Evolutionary conservation across 2,888 invertebrate species (phyloP).

Genomic region (Synergus umbraculus): DNA sequence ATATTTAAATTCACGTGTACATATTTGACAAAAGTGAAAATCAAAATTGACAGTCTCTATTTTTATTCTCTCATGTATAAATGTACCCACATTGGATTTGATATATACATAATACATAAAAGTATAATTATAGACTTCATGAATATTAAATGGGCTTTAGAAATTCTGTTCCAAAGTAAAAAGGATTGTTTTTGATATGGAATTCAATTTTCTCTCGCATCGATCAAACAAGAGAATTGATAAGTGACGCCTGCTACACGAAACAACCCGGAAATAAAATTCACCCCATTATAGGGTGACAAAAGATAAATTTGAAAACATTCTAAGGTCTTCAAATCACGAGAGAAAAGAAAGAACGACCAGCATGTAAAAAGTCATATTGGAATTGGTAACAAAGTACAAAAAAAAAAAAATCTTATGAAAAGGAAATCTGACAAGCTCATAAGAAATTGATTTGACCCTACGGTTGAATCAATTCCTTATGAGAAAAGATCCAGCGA

Average conservation of each 20-base stretch:
- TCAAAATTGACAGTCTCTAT: background rate
- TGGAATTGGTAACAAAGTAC: background rate
- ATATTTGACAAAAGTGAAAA: background rate
- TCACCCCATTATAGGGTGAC: background rate
- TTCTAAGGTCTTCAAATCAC: slow-evolving; percentile 19
- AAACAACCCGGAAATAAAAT: background rate
- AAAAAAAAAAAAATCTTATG: background rate
- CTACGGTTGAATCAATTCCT: background rate
- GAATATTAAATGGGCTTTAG: background rate
- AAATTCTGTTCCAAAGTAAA: background rate
- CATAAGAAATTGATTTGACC: background rate
- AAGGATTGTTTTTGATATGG: background rate
- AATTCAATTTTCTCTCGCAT: background rate
- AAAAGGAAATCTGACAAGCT: background rate
- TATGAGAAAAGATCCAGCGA: background rate
- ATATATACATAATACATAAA: too few species aligned
- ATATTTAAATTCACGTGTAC: background rate
- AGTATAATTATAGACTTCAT: too few species aligned
- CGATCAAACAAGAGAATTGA: background rate
- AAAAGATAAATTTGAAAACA: slow-evolving; percentile 6
- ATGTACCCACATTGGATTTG: too few species aligned
- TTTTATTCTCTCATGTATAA: too few species aligned
- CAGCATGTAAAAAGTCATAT: background rate
- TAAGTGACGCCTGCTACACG: background rate
- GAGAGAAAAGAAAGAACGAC: background rate